Evolutionary conservation across 2,797 vertebrate species (phyloP).

Genomic region (Synanceia verrucosa): DNA sequence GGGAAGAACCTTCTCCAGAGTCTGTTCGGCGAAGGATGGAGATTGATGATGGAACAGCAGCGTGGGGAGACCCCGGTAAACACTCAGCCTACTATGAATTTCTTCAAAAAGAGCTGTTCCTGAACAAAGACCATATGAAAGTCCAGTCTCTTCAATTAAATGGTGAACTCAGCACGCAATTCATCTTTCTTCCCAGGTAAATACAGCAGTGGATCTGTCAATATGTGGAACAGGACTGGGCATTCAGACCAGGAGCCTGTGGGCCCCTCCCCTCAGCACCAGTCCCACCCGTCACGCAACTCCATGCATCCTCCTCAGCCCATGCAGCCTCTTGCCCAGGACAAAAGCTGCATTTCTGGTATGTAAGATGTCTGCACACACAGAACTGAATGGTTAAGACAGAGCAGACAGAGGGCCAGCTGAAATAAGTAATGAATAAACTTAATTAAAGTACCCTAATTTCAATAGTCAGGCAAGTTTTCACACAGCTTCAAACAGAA

Average conservation of each 20-base stretch:
- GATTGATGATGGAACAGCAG: constrained; percentile 96
- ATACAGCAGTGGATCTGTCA: constrained; percentile 89
- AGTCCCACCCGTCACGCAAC: constrained; percentile 63
- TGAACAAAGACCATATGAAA: background rate
- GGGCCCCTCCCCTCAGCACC: constrained; percentile 73
- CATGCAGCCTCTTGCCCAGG: constrained; percentile 63
- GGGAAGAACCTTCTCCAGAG: constrained; percentile 98
- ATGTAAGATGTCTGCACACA: constrained; percentile 29
- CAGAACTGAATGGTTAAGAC: background rate
- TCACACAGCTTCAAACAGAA: background rate
- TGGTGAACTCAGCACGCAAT: background rate
- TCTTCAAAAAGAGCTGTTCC: background rate
- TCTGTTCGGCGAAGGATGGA: constrained; percentile 95
- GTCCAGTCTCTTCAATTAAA: background rate
- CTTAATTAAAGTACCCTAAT: background rate
- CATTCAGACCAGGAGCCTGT: constrained; percentile 86
- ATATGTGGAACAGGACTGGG: constrained; percentile 94
- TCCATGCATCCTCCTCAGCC: constrained; percentile 62
- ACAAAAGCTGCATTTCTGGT: constrained; percentile 64
- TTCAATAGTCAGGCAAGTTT: background rate
- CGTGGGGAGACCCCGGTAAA: constrained; percentile 97
- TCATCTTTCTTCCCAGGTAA: constrained; percentile 80
- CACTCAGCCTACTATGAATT: background rate
- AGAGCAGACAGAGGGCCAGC: background rate
- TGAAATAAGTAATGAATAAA: background rate